Conservation (phyloP, 2,113 vertebrate genomes). For the Ophiodon elongatus region DNA sequence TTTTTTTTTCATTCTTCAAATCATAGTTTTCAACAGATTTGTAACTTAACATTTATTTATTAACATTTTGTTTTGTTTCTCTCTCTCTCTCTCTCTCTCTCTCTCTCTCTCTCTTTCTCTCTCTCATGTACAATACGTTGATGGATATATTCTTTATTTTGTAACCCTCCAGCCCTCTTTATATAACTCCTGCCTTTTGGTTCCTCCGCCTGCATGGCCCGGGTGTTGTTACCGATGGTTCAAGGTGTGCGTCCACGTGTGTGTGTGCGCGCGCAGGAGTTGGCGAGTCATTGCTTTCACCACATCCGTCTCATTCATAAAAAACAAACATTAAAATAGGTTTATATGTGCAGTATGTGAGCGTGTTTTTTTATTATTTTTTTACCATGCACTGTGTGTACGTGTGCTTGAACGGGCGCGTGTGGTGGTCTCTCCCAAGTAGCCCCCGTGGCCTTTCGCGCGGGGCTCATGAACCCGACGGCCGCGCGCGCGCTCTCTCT, state of each 20-base stretch:
- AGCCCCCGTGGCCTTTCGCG: constrained; percentile 55
- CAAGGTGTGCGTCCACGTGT: neutral
- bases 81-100: no score
- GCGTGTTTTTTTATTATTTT: neutral
- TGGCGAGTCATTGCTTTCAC: constrained; percentile 10
- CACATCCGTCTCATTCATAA: neutral
- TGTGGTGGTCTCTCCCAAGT: constrained; percentile 35
- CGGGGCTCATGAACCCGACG: neutral
- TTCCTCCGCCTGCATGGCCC: constrained; percentile 39
- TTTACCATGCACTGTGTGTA: neutral
- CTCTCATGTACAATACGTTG: constrained; percentile 77
- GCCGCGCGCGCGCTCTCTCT: constrained; percentile 26
- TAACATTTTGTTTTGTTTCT: constrained; percentile 33
- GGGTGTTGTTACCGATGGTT: constrained; percentile 68
- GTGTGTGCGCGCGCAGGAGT: neutral
- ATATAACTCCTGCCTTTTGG: constrained; percentile 59
- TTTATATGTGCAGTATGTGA: constrained; percentile 1
- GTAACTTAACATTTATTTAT: constrained; percentile 78
- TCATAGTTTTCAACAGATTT: constrained; percentile 81
- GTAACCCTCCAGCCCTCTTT: constrained; percentile 59
- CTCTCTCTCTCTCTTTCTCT: neutral
- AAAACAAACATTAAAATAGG: neutral
- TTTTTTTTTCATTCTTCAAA: constrained; percentile 67
- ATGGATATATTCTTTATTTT: constrained; percentile 79
- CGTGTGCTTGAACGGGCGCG: constrained; percentile 2